These are phyloP conservation scores for Cossypha caffra DNA, from an alignment of 2,797 vertebrate genomes.

Conservation along the genomic window DNA sequence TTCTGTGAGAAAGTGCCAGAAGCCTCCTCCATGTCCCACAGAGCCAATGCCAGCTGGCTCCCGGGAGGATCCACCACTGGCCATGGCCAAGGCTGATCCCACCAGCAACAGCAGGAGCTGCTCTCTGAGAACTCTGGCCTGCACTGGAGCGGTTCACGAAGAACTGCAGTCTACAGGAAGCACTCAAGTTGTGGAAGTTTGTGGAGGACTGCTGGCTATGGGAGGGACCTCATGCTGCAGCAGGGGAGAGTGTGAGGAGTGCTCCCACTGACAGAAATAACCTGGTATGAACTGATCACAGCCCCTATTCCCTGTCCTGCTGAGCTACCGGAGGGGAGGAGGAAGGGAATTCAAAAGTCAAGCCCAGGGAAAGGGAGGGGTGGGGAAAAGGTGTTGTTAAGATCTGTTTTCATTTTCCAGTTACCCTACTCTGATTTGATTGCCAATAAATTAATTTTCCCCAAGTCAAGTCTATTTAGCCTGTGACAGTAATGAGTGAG, in stretches of 20 bases:
- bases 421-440: neutral
- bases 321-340: neutral
- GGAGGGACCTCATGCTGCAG: neutral
- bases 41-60: neutral
- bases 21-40: neutral
- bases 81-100: neutral
- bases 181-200: neutral
- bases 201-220: neutral
- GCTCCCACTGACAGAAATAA: neutral
- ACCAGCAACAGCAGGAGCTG: rapidly evolving
- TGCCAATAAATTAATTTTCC: neutral
- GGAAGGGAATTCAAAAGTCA: neutral
- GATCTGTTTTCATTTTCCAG: neutral
- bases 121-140: neutral
- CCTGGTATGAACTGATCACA: neutral
- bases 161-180: neutral
- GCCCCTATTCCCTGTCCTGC: neutral
- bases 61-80: rapidly evolving
- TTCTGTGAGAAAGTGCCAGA: neutral
- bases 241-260: neutral
- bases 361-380: neutral
- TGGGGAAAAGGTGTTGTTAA: neutral
- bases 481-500: rapidly evolving
- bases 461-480: neutral
- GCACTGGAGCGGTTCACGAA: rapidly evolving